Conservation (phyloP, 2,113 vertebrate species). For the Oncorhynchus clarkii region DNA sequence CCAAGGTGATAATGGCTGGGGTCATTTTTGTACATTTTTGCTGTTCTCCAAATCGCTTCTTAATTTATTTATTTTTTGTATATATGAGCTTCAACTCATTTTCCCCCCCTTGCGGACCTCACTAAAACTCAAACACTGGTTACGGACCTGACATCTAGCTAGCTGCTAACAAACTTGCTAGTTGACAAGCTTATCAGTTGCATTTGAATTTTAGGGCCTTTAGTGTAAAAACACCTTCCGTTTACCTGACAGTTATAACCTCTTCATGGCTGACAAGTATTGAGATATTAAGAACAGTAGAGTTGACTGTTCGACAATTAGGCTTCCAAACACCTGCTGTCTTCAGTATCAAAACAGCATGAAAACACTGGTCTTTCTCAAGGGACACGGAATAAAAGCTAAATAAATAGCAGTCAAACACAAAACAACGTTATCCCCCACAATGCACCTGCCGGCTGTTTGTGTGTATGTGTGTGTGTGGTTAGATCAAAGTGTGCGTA, state of each 20-base stretch:
- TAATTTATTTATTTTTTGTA: too few species aligned
- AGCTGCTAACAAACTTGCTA: too few species aligned
- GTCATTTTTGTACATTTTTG: too few species aligned
- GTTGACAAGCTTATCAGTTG: too few species aligned
- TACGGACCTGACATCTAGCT: too few species aligned
- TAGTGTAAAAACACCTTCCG: slow-evolving; percentile 12
- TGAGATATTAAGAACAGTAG: slow-evolving; percentile 26
- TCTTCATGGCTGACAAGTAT: background rate
- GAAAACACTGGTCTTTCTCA: slow-evolving; percentile 8
- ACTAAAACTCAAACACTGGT: too few species aligned
- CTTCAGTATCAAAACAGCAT: slow-evolving; percentile 25
- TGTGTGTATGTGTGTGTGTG: background rate
- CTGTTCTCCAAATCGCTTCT: too few species aligned
- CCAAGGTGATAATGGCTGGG: too few species aligned
- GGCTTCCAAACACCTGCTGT: slow-evolving; percentile 21
- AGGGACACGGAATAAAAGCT: slow-evolving; percentile 23
- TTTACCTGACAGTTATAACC: slow-evolving; percentile 25
- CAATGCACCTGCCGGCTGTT: background rate
- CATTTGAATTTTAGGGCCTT: too few species aligned
- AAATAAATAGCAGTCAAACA: slow-evolving; percentile 4
- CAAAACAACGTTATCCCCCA: background rate
- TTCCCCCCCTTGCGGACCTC: too few species aligned
- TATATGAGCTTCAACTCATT: too few species aligned
- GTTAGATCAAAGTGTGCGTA: background rate
- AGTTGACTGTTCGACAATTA: slow-evolving; percentile 37